Conservation (phyloP, 2,113 vertebrate genomes). For the Scophthalmus maximus region DNA sequence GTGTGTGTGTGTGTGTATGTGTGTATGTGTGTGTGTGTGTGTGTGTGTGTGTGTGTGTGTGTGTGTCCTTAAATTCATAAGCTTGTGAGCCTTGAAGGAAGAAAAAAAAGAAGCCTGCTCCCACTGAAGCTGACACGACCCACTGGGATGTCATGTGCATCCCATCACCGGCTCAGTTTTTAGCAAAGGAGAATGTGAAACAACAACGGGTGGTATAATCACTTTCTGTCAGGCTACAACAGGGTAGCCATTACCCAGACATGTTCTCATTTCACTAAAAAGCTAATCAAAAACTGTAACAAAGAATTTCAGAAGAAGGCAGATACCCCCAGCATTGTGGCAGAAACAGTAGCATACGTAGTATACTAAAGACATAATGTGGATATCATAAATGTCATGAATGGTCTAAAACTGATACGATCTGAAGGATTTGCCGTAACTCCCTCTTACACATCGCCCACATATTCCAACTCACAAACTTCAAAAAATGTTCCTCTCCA, state of each 20-base stretch:
- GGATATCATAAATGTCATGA: background rate
- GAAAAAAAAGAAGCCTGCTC: background rate
- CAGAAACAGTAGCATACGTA: background rate
- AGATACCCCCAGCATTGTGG: too few species aligned
- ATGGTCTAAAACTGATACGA: background rate
- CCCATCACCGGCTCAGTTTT: slow-evolving; percentile 3
- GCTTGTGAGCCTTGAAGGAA: slow-evolving; percentile 6
- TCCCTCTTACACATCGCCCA: too few species aligned
- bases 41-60: background rate
- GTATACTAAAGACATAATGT: background rate
- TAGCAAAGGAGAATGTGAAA: slow-evolving; percentile 10
- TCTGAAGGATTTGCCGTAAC: background rate
- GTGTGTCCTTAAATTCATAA: background rate
- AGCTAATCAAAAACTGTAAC: background rate
- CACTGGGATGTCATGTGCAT: background rate
- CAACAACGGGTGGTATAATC: slow-evolving; percentile 3
- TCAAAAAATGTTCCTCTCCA: too few species aligned
- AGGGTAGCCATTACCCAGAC: background rate
- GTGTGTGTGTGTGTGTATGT: background rate
- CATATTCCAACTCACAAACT: too few species aligned
- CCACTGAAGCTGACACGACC: background rate
- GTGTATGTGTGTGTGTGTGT: background rate
- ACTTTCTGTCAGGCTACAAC: slow-evolving; percentile 15
- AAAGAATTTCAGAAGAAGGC: background rate
- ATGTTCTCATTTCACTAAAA: slow-evolving; percentile 7